phyloP scores from a whole-genome alignment of 23 tunicate genomes.

The Styela clava region DNA sequence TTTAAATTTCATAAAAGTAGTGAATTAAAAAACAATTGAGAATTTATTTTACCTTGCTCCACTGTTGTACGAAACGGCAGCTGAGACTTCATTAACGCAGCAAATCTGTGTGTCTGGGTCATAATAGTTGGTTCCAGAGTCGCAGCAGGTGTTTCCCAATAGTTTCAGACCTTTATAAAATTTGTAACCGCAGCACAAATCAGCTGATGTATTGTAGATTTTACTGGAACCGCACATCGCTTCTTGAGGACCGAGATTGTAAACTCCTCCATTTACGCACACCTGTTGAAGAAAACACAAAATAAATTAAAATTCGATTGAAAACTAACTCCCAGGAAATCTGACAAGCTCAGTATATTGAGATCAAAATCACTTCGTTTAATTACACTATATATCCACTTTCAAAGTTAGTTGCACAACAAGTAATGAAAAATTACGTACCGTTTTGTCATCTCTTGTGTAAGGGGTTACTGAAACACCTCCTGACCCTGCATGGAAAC shows the following conservation, averaged over 20 bases:
- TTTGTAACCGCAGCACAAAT: constrained; percentile 34
- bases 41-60: constrained; percentile 9
- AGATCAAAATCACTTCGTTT: not conserved
- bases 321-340: not conserved
- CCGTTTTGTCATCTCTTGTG: constrained; percentile 1
- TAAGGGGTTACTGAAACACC: constrained; percentile 2
- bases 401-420: too few species aligned
- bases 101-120: constrained; percentile 12
- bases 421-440: too few species aligned
- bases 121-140: constrained; percentile 2
- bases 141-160: constrained; percentile 25
- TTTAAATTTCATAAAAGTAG: not conserved
- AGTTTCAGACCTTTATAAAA: not conserved
- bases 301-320: not conserved
- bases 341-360: not conserved
- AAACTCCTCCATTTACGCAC: constrained; percentile 9
- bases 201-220: constrained; percentile 24
- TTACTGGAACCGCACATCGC: constrained; percentile 12
- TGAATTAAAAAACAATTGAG: not conserved
- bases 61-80: not conserved
- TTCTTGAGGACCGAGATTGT: constrained; percentile 4
- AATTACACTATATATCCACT: not conserved
- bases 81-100: constrained; percentile 12
- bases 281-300: constrained; percentile 7
- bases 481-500: not conserved